These are phyloP conservation scores for Dynastes maya DNA, from an alignment of 2,888 invertebrate species.

Conservation along the genomic window DNA sequence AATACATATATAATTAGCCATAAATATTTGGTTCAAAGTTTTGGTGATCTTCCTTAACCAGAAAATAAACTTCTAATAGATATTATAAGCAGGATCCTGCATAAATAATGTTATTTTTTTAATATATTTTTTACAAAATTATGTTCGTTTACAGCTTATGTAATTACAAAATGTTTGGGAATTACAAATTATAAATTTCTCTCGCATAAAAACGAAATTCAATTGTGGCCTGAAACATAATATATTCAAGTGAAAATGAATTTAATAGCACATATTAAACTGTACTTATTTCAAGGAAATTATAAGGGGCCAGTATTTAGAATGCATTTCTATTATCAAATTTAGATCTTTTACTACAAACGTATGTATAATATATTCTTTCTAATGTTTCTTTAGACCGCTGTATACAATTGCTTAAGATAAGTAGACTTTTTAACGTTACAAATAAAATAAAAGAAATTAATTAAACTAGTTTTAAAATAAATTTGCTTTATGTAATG, in stretches of 20 bases:
- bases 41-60: constrained; percentile 39
- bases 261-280: constrained; percentile 19
- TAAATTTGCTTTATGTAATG: constrained; percentile 43
- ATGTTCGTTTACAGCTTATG: neutral
- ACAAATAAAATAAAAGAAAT: constrained; percentile 3
- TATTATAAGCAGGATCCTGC: neutral
- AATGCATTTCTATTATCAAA: constrained; percentile 23
- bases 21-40: constrained; percentile 3
- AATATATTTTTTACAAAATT: constrained; percentile 2
- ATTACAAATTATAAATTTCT: constrained; percentile 4
- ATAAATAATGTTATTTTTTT: neutral
- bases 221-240: constrained; percentile 33
- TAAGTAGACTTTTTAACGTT: constrained; percentile 21
- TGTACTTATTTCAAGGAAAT: constrained; percentile 24
- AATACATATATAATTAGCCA: neutral
- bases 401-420: constrained; percentile 23
- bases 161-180: constrained; percentile 8
- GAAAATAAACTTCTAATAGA: neutral
- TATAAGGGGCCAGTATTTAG: constrained; percentile 40
- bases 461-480: constrained; percentile 17
- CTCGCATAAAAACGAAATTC: constrained; percentile 4
- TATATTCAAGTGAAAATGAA: constrained; percentile 16
- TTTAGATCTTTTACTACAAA: constrained; percentile 6
- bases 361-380: constrained; percentile 4
- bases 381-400: constrained; percentile 9